phyloP scores from a whole-genome alignment of 2,888 invertebrate genomes.

The Folsomia candida region DNA sequence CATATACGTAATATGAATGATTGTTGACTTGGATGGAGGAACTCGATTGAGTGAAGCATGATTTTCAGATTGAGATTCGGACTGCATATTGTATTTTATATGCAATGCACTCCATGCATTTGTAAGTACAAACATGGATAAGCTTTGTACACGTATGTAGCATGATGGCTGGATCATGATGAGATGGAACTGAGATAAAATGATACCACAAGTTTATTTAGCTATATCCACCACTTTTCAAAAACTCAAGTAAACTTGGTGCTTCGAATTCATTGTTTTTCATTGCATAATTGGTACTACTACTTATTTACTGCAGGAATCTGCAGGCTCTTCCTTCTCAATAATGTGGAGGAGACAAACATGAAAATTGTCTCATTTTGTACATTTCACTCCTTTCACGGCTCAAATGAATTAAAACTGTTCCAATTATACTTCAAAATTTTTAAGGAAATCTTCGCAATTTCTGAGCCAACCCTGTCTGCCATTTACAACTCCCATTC shows the following conservation, averaged over 20 bases:
- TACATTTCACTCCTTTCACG: too few species aligned
- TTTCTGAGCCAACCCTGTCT: not conserved
- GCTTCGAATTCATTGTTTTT: not conserved
- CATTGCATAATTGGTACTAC: not conserved
- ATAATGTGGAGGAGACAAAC: not conserved
- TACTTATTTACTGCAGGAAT: too few species aligned
- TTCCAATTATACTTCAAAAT: not conserved
- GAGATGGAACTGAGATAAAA: not conserved
- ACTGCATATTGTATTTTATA: not conserved
- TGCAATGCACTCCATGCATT: too few species aligned
- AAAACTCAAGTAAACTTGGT: not conserved
- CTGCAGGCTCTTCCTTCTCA: not conserved
- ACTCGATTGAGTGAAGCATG: not conserved
- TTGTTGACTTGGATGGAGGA: too few species aligned
- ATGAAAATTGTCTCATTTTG: not conserved
- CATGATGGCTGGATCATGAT: not conserved
- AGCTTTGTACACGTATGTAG: too few species aligned
- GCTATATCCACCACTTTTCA: not conserved
- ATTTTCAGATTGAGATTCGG: not conserved
- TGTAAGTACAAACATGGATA: too few species aligned
- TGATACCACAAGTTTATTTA: not conserved
- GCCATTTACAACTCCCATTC: not conserved
- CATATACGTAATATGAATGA: not conserved
- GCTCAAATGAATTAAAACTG: not conserved
- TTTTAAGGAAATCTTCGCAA: not conserved